Conservation (phyloP, 2,797 vertebrate species). For the Parauchenoglanis ngamensis region DNA sequence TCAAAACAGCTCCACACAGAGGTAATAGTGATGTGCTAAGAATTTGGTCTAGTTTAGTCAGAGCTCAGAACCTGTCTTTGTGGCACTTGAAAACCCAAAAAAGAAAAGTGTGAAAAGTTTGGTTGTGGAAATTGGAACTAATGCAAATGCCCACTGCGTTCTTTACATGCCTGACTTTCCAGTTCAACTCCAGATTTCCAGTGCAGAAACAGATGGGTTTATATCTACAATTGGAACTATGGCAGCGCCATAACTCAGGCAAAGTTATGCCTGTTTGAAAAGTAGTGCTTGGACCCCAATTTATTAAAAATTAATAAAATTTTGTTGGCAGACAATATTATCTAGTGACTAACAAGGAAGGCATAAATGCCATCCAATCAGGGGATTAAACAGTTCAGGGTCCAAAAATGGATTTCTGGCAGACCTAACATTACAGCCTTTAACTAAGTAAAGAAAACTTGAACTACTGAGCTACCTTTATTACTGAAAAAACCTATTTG, state of each 20-base stretch:
- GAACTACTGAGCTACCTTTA: neutral
- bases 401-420: neutral
- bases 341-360: neutral
- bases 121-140: neutral
- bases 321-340: neutral
- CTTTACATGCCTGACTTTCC: neutral
- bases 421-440: neutral
- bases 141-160: neutral
- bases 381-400: neutral
- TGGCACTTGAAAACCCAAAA: neutral
- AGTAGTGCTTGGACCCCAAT: neutral
- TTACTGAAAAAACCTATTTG: neutral
- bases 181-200: neutral
- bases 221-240: neutral
- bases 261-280: neutral
- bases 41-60: neutral
- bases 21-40: neutral
- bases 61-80: neutral
- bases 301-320: neutral
- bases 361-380: neutral
- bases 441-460: neutral
- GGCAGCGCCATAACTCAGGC: neutral
- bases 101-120: neutral
- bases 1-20: neutral
- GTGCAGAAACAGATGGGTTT: neutral